Percentiles rank a stretch among this genome's conserved stretches.
Evolutionary conservation across 2,113 vertebrate genomes (phyloP).

Genomic region (Elephas maximus): DNA sequence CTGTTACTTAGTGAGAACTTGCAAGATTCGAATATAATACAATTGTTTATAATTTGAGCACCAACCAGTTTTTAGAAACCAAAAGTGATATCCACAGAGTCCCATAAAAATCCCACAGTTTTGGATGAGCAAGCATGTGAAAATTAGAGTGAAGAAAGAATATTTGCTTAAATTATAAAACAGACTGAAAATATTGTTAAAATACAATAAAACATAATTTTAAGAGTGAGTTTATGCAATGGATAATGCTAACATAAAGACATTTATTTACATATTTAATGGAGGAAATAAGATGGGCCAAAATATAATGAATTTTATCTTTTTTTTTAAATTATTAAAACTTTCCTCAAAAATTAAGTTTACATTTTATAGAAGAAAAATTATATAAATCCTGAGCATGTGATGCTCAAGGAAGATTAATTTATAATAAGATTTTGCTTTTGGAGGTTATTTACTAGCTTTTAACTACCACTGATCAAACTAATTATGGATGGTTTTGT

Average conservation of each 20-base stretch:
- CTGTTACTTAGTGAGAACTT: neutral
- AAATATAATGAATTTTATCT: neutral
- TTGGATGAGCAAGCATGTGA: neutral
- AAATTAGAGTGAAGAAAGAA: neutral
- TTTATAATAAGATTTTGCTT: neutral
- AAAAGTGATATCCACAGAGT: neutral
- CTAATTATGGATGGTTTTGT: slow-evolving; percentile 12
- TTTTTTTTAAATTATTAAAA: neutral
- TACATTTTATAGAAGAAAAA: slow-evolving; percentile 12
- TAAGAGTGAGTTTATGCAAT: neutral
- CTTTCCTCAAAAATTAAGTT: slow-evolving; percentile 2
- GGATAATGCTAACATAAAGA: neutral
- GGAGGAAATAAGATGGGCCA: neutral
- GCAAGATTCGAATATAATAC: neutral
- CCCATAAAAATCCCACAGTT: neutral
- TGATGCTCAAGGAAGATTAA: neutral
- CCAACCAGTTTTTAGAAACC: neutral
- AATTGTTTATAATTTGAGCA: neutral
- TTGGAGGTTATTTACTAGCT: slow-evolving; percentile 7
- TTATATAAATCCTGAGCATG: neutral
- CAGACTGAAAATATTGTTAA: neutral
- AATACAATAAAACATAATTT: neutral
- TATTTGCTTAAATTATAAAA: neutral
- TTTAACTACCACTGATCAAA: slow-evolving; percentile 56
- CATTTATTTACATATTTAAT: slow-evolving; percentile 5